Evolutionary conservation across 2,797 vertebrate species (phyloP).

Genomic region (Stomatorhinus walkeri): DNA sequence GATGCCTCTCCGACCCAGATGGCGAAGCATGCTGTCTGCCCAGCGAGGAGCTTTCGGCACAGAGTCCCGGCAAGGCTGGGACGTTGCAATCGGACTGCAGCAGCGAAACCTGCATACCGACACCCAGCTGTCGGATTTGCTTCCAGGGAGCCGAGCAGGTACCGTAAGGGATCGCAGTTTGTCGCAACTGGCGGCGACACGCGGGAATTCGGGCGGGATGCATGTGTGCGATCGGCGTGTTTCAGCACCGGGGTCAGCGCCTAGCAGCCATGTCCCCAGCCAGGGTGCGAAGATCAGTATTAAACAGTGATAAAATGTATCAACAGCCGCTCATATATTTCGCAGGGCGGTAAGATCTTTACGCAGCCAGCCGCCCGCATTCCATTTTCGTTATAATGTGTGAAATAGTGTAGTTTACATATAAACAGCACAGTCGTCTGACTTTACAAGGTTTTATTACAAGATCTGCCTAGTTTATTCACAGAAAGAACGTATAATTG

Average conservation of each 20-base stretch:
- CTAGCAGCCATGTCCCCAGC: background rate
- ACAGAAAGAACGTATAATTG: background rate
- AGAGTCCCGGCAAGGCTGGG: constrained; percentile 43
- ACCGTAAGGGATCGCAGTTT: background rate
- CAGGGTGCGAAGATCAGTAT: background rate
- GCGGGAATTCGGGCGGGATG: background rate
- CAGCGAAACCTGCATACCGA: constrained; percentile 71
- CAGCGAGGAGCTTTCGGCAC: constrained; percentile 38
- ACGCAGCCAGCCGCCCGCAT: background rate
- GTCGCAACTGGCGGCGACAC: background rate
- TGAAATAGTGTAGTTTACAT: background rate
- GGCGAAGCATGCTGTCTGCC: constrained; percentile 27
- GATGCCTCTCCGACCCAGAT: constrained; percentile 22
- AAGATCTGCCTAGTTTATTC: background rate
- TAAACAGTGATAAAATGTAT: background rate
- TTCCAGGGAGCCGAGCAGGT: constrained; percentile 88
- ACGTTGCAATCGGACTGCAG: constrained; percentile 69
- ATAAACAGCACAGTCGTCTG: background rate
- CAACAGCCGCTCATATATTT: background rate
- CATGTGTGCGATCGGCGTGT: background rate
- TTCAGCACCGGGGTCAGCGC: constrained; percentile 39
- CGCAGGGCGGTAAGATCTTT: background rate
- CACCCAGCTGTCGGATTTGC: constrained; percentile 86
- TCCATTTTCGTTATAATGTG: background rate
- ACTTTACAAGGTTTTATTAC: background rate